A percentile compares a stretch with the other conserved stretches of the same genome.
These are phyloP conservation scores for Lamellibrachia luymesi DNA, from an alignment of 1,140 invertebrate genomes.

Conservation along the genomic window DNA sequence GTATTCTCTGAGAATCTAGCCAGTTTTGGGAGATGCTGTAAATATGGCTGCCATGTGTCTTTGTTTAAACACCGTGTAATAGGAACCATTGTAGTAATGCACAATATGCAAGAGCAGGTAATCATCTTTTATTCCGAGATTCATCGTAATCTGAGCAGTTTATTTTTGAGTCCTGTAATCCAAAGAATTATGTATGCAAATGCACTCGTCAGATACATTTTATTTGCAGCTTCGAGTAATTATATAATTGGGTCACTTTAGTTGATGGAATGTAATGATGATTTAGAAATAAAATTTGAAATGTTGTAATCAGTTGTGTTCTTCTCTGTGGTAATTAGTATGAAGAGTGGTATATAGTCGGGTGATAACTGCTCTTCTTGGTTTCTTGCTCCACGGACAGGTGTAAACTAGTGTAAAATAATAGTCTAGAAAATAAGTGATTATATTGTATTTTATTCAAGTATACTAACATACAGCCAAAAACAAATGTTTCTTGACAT, in stretches of 20 bases:
- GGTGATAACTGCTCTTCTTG: too few species aligned
- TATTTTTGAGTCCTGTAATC: neutral
- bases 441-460: neutral
- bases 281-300: conserved; percentile 1
- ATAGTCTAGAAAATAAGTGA: neutral
- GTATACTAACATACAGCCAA: neutral
- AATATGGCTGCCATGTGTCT: neutral
- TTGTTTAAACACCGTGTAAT: neutral
- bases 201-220: neutral
- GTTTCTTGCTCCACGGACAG: too few species aligned
- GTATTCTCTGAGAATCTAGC: neutral
- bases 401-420: too few species aligned
- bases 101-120: neutral
- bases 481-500: neutral
- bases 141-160: neutral
- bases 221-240: neutral
- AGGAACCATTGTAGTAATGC: neutral
- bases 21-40: neutral
- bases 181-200: neutral
- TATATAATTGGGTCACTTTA: neutral
- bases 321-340: neutral
- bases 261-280: neutral
- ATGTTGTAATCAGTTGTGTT: neutral
- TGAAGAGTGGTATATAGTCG: neutral
- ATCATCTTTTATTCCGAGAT: neutral